Evolutionary conservation across 2,113 vertebrate genomes (phyloP).

Genomic region (Paraplagusia blochii): DNA sequence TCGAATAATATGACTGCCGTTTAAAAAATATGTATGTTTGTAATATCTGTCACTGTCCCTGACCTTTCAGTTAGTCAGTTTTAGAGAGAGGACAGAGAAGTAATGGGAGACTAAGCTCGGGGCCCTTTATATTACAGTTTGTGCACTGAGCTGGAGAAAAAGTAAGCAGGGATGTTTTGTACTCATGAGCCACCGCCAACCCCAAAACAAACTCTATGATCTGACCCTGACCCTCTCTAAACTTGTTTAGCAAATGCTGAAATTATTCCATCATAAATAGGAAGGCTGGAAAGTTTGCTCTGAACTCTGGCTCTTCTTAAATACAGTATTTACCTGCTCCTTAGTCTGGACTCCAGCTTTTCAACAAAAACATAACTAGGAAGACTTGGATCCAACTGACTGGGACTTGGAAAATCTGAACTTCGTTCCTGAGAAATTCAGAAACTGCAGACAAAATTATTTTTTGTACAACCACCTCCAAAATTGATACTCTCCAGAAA

Average conservation of each 20-base stretch:
- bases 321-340: neutral
- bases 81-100: neutral
- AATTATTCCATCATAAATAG: neutral
- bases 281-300: neutral
- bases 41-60: no score
- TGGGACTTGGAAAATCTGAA: no score
- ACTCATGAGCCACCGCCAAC: conserved; percentile 8
- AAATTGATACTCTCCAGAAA: no score
- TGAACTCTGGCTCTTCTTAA: neutral
- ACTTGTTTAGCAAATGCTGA: conserved; percentile 14
- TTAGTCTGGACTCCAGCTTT: neutral
- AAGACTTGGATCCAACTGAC: no score
- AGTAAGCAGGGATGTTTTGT: conserved; percentile 9
- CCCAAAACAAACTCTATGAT: conserved; percentile 4
- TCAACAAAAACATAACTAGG: no score
- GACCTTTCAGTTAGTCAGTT: no score
- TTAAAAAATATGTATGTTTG: no score
- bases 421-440: no score
- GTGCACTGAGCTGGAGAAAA: conserved; percentile 27
- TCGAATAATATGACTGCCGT: no score
- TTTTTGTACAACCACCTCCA: no score
- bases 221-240: conserved; percentile 21
- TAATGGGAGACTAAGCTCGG: neutral
- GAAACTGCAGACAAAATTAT: no score
- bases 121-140: neutral